These are phyloP conservation scores for Plebejus argus DNA, from an alignment of 2,888 invertebrate genomes.

Conservation along the genomic window DNA sequence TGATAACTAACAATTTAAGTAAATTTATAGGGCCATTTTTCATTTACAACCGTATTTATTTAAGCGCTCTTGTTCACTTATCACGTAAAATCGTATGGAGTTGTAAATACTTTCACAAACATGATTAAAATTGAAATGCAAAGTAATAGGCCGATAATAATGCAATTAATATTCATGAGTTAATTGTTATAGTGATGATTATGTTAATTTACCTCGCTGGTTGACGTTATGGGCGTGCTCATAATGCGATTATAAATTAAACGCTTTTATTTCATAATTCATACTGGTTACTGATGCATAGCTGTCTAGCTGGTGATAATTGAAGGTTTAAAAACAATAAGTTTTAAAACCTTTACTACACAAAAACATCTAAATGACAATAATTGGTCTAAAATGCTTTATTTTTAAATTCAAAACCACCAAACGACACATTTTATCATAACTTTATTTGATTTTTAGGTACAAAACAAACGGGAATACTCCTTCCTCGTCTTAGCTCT, in stretches of 20 bases:
- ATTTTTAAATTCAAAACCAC: too few species aligned
- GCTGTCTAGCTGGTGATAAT: not conserved
- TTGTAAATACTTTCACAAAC: slow-evolving; percentile 30
- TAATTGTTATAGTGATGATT: slow-evolving; percentile 43
- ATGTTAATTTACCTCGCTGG: slow-evolving; percentile 38
- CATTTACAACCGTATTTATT: not conserved
- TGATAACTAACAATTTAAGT: too few species aligned
- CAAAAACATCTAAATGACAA: too few species aligned
- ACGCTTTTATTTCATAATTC: slow-evolving; percentile 5
- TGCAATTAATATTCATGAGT: slow-evolving; percentile 46
- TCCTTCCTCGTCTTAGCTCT: too few species aligned
- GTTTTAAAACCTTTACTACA: too few species aligned
- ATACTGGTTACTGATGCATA: not conserved
- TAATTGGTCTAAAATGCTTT: too few species aligned
- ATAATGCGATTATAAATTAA: slow-evolving; percentile 19
- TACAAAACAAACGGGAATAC: too few species aligned
- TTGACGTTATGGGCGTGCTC: slow-evolving; percentile 23
- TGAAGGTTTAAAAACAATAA: not conserved
- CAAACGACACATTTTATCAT: too few species aligned
- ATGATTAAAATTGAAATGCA: slow-evolving; percentile 43
- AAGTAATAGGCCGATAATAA: slow-evolving; percentile 45
- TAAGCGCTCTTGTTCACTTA: not conserved
- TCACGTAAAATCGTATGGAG: not conserved
- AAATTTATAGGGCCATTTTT: not conserved
- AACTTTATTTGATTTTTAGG: too few species aligned